Evolutionary conservation across 2,113 vertebrate genomes (phyloP).

Genomic region (Malaclemys terrapin): DNA sequence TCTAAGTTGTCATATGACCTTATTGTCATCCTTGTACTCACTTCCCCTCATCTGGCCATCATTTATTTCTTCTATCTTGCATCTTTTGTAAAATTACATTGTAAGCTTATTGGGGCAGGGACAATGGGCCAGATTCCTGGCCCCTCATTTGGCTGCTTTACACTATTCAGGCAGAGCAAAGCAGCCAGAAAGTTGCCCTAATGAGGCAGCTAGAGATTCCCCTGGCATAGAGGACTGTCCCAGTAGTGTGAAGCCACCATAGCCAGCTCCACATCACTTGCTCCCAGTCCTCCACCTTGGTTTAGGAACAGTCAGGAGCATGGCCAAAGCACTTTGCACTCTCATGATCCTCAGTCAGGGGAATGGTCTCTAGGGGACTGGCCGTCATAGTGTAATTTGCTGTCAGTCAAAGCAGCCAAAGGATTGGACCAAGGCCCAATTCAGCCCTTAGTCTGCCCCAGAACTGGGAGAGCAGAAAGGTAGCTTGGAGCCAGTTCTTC

Average conservation of each 20-base stretch:
- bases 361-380: neutral
- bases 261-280: neutral
- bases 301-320: neutral
- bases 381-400: neutral
- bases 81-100: neutral
- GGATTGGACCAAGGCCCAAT: neutral
- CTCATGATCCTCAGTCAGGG: neutral
- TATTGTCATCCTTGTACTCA: neutral
- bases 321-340: neutral
- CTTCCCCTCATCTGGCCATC: neutral
- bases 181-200: neutral
- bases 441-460: neutral
- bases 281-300: neutral
- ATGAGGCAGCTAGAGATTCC: neutral
- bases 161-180: neutral
- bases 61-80: neutral
- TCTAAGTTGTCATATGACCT: neutral
- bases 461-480: neutral
- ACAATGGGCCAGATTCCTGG: neutral
- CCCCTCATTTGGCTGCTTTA: conserved; percentile 1
- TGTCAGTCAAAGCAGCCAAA: neutral
- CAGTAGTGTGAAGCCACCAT: neutral
- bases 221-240: neutral
- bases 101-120: neutral
- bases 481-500: neutral